phyloP scores from a whole-genome alignment of 2,888 invertebrate species.

The Polydrusus tereticollis region DNA sequence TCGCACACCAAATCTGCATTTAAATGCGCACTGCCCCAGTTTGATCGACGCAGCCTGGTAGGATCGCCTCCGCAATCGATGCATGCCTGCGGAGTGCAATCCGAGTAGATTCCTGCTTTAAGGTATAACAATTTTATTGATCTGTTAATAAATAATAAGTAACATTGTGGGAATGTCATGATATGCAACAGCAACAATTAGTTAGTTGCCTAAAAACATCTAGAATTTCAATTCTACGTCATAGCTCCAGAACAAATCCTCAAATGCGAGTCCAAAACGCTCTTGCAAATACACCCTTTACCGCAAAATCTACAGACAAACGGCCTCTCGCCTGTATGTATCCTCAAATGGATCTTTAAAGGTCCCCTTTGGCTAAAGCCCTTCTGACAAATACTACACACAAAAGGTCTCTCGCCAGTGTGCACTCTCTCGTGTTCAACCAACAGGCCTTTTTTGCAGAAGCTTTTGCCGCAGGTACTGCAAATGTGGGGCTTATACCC shows the following conservation, averaged over 20 bases:
- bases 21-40: too few species aligned
- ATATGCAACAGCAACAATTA: background rate
- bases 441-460: slow-evolving; percentile 63
- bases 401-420: slow-evolving; percentile 61
- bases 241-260: slow-evolving; percentile 51
- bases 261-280: slow-evolving; percentile 54
- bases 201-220: background rate
- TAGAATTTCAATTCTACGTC: background rate
- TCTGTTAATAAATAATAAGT: too few species aligned
- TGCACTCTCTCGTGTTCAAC: slow-evolving; percentile 61
- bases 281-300: slow-evolving; percentile 55
- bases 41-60: too few species aligned
- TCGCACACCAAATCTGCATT: too few species aligned
- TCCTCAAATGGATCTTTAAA: slow-evolving; percentile 53
- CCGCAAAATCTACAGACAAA: slow-evolving; percentile 56
- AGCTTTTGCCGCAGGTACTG: slow-evolving; percentile 68
- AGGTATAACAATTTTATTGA: too few species aligned
- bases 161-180: slow-evolving; percentile 1
- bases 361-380: slow-evolving; percentile 66
- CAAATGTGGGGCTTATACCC: slow-evolving; percentile 59
- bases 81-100: too few species aligned
- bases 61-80: too few species aligned
- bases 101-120: too few species aligned
- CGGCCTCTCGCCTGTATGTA: slow-evolving; percentile 64
- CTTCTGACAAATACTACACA: slow-evolving; percentile 69